Conservation (phyloP, 2,888 invertebrate species). For the Cephus rjabovi region DNA sequence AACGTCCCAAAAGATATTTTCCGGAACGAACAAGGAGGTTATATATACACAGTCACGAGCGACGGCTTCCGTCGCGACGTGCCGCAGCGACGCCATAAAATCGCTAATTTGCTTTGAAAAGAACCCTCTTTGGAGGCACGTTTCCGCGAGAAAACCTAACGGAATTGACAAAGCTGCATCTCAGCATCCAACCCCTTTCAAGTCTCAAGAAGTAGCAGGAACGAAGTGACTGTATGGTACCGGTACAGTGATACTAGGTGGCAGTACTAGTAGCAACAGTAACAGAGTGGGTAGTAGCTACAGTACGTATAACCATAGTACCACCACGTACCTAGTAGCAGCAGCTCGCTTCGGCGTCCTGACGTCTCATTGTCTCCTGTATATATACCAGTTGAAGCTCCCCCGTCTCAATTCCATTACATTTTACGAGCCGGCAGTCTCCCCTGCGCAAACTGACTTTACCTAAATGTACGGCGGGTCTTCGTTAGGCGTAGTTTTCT, state of each 20-base stretch:
- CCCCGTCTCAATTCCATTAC: conserved; percentile 50
- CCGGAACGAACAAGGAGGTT: no score
- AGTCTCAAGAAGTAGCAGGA: not conserved
- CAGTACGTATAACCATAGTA: not conserved
- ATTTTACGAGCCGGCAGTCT: conserved; percentile 37
- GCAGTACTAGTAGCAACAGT: no score
- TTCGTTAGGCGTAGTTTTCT: not conserved
- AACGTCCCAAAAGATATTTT: no score
- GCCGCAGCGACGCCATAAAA: conserved; percentile 24
- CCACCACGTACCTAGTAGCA: no score
- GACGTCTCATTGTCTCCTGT: conserved; percentile 32
- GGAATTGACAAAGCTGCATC: conserved; percentile 20
- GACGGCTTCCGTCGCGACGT: not conserved
- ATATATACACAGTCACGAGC: not conserved
- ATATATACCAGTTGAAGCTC: not conserved
- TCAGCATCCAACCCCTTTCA: conserved; percentile 22
- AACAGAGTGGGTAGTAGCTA: not conserved
- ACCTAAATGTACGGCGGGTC: conserved; percentile 18
- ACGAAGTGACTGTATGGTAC: no score
- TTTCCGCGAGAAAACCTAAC: not conserved
- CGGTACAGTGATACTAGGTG: no score
- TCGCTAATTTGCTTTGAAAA: conserved; percentile 41
- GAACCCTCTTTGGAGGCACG: conserved; percentile 23
- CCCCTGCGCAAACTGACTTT: conserved; percentile 15
- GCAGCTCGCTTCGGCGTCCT: not conserved